These are phyloP conservation scores for Drosophila gunungcola DNA, from an alignment of 1,140 invertebrate species.

Conservation along the genomic window DNA sequence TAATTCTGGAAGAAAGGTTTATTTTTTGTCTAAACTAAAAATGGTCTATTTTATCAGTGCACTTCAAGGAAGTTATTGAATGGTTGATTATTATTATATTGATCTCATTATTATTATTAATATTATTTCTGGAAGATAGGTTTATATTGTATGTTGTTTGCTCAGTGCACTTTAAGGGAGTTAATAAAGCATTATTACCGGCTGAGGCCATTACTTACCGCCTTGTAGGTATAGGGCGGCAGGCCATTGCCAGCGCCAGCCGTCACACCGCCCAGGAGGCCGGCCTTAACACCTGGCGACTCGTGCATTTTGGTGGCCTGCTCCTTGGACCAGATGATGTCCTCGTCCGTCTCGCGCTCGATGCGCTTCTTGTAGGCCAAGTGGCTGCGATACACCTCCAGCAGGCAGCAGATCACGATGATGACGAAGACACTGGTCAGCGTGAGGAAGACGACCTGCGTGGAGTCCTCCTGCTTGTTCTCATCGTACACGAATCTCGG, in stretches of 20 bases:
- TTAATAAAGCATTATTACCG: constrained; percentile 38
- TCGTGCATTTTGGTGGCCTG: constrained; percentile 88
- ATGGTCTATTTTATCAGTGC: neutral
- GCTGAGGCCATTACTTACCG: constrained; percentile 66
- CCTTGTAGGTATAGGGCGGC: constrained; percentile 80
- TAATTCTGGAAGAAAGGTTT: too few relatives aligned
- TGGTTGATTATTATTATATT: too few relatives aligned
- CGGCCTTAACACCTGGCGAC: constrained; percentile 84
- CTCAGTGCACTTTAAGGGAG: neutral
- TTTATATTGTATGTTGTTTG: neutral
- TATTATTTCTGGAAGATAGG: too few relatives aligned
- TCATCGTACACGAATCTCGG: constrained; percentile 88
- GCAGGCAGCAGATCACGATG: constrained; percentile 88
- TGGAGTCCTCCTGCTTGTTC: constrained; percentile 90
- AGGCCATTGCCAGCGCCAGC: constrained; percentile 30
- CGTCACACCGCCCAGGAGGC: constrained; percentile 4
- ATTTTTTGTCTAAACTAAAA: neutral
- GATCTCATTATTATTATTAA: too few relatives aligned
- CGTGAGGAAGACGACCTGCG: constrained; percentile 90
- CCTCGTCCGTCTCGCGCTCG: constrained; percentile 89
- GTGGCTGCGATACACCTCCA: constrained; percentile 88
- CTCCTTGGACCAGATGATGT: constrained; percentile 88
- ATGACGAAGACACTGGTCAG: constrained; percentile 89
- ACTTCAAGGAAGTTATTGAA: constrained; percentile 1
- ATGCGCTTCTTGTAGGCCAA: constrained; percentile 88